A percentile compares a stretch with the other conserved stretches of the same genome.
Conservation (phyloP, 2,888 invertebrate genomes). For the Drosophila ezoana region DNA sequence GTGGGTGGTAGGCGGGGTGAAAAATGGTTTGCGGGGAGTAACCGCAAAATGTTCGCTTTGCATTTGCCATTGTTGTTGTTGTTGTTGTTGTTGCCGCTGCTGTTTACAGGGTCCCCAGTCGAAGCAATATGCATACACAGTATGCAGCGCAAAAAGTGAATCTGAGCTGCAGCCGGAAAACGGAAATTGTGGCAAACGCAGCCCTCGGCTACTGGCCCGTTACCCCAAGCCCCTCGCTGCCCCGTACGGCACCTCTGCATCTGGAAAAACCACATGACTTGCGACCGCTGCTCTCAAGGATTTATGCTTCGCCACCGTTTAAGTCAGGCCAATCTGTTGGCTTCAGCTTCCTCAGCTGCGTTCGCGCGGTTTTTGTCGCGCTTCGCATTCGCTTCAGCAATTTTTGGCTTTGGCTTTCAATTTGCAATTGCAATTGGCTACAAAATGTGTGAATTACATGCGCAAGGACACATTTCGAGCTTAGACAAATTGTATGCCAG, state of each 20-base stretch:
- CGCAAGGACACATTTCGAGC: constrained; percentile 8
- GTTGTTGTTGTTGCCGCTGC: constrained; percentile 32
- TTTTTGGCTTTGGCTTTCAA: constrained; percentile 61
- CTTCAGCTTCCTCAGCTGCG: constrained; percentile 40
- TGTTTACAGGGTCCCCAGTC: constrained; percentile 44
- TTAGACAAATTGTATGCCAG: constrained; percentile 34
- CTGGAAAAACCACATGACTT: constrained; percentile 61
- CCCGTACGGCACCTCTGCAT: constrained; percentile 6
- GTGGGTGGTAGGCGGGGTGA: constrained; percentile 6
- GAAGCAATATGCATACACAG: constrained; percentile 55
- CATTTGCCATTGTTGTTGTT: constrained; percentile 41
- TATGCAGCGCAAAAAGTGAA: constrained; percentile 66
- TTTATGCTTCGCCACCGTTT: constrained; percentile 69
- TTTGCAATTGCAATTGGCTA: constrained; percentile 59
- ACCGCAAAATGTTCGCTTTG: constrained; percentile 71
- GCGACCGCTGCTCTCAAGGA: constrained; percentile 64
- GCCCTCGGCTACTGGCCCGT: constrained; percentile 19
- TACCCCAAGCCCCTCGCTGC: background rate
- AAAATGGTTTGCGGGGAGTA: constrained; percentile 52
- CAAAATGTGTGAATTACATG: constrained; percentile 51
- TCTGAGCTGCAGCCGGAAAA: constrained; percentile 77
- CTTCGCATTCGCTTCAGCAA: constrained; percentile 29
- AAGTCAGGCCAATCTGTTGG: constrained; percentile 69
- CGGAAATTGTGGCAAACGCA: constrained; percentile 76
- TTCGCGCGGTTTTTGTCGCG: constrained; percentile 43